Percentiles rank a stretch among this genome's conserved stretches.
Evolutionary conservation across 2,113 vertebrate species (phyloP).

Genomic region (Myrmecobius fasciatus): DNA sequence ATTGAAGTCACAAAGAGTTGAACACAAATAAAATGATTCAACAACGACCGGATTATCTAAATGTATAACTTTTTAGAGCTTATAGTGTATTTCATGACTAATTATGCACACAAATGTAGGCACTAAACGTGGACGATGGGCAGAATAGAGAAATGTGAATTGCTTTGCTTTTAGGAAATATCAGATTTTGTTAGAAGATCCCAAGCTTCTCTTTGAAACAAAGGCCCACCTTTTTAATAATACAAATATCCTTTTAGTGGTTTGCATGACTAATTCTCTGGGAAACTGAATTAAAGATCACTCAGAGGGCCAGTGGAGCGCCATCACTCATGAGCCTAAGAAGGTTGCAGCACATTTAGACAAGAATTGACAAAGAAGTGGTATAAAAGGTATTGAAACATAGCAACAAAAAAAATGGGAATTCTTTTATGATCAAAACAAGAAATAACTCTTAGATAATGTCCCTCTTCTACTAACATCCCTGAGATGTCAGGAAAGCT

Average conservation of each 20-base stretch:
- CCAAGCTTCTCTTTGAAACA: background rate
- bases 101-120: background rate
- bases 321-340: too few species aligned
- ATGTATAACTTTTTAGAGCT: background rate
- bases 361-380: background rate
- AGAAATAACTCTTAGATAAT: background rate
- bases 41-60: background rate
- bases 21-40: background rate
- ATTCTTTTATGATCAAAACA: background rate
- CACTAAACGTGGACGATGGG: background rate
- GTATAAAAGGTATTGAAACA: background rate
- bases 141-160: background rate
- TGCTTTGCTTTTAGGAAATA: background rate
- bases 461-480: background rate
- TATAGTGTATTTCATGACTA: background rate
- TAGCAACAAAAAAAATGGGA: background rate
- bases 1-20: background rate
- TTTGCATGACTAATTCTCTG: background rate
- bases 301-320: background rate
- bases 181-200: background rate
- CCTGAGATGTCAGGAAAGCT: background rate
- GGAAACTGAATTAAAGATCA: background rate
- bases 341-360: background rate
- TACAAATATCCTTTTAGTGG: background rate
- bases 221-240: background rate